Base-by-base conservation (phyloP, 2,113 vertebrate genomes). In the Gallinago media region DNA sequence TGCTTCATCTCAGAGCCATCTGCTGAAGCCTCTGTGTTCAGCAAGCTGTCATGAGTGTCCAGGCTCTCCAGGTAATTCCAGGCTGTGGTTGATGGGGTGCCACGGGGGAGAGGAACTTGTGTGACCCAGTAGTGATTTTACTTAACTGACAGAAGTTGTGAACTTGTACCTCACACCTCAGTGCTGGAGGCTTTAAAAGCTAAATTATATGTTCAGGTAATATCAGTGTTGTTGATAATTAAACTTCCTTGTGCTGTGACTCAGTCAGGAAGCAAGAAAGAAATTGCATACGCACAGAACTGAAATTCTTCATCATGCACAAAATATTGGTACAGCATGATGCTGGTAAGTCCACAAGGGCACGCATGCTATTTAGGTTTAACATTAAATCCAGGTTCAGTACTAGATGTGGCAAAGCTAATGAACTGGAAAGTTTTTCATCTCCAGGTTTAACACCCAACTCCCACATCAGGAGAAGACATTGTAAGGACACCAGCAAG, bases 371-470 rank as follows among this genome's bases (percentile, higher is more conserved):
- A 6, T 32, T 71, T 85, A 56, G 42, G 25, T 58, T 78, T 22
- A 78, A 18, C 36, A 36, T 62, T 78, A 82, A 88, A 56, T 29
- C 20, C 20, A 62, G 13, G 20, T 44, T 74, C 46, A 18, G 9
- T 13, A 38, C 17, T 26, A n/a, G 11, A 42, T 55, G 36, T 42
- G 66, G 31, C 9, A 15, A 44, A 78, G 40, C 15, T 52, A 8
- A 61, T 42, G 34, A 25, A 65, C 12, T 4, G 25, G 18, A 59
- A 50, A 3, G 0, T 0, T 29, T 68, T 73, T 63, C 22, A 26
- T 52, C 11, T 76, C 34, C 46, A 49, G 20, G 36, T 61, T 47
- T 74, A 62, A 71, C 11, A 47, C 2, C 0, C 1, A 0, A 29
- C 36, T 52, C 38, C 34, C 17, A 73, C 5, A 42, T 61, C 29